Base-by-base conservation (phyloP, 2,797 vertebrate species). In the Hippoglossus hippoglossus region DNA sequence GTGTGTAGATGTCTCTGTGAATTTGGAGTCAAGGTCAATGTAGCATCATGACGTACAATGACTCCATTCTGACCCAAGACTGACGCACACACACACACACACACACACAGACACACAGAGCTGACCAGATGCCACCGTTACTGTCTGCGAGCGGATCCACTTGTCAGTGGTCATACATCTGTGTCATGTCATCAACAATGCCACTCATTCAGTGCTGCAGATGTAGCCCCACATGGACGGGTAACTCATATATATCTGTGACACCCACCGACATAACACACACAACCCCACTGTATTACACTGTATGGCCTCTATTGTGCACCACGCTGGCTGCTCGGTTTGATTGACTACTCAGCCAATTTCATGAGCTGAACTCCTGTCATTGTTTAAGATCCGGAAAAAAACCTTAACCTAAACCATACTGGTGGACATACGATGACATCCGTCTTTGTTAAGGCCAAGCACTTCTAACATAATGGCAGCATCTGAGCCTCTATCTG, bases 101-200 rank as follows among this genome's bases (percentile, higher is more conserved):
- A 53, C 51, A 53, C 24, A 54, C 24, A 28, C 52, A 54, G 24
- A 54, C 52, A 53, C 22, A 25, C 52, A 26, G 12, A 9, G 8
- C 15, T 16, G 34, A 59, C 83, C 85, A 89, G 82, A 88, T 84
- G 82, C 78, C 79, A 47, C 56, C 49, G 76, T 82, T 81, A 84
- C 84, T 87, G 87, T 89, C 86, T 84, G 70, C 66, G 83, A 85
- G 87, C 80, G 75, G 84, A 88, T 82, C 81, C 83, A 88, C 87
- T 87, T 87, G 87, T 91, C 90, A 74, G 79, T 70, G 52, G 64
- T 77, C 81, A 75, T 88, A 80, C 9, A 81, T 88, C 85, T 77
- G 85, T 53, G 63, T 78, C 67, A 41, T 67, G 82, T 87, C 77
- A 19, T 24, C 13, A 49, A 92, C 91, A 91, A 90, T 79, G 72